Evolutionary conservation across 2,888 invertebrate species (phyloP), one percentile per base, ranked within the genome.

Genomic region (Ormyrus nitidulus): DNA sequence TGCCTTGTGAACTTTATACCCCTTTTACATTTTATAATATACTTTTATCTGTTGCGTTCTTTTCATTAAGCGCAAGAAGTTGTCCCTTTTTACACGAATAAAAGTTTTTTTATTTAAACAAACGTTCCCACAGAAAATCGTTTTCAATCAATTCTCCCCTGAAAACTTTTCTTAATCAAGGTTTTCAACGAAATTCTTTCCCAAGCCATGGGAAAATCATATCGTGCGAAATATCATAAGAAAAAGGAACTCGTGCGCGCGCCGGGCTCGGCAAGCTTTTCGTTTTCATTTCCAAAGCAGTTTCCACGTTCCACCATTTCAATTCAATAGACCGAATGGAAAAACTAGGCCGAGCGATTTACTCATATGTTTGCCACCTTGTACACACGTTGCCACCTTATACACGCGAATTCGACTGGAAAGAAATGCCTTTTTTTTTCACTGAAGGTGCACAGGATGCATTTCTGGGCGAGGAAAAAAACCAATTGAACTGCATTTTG

Each of bases 281-380:
- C 80, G 79, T 78, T 82, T 74, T 77, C 71, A 80, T 83, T 83
- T 79, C 51, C 77, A 80, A 80, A 79, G 71, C 68, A 66, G 81
- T 77, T 77, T 74, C 51, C 65, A 11, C 68, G 13, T 70, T 72
- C 56, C 64, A 51, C 54, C 66, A 70, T 70, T 72, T 62, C 78
- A 51, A 81, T 77, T 82, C 80, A 82, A 82, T 82, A 79, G 72
- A 71, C 54, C 56, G 53, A 77, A 77, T 65, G 44, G 65, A 62
- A 58, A 77, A 77, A 71, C 70, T 71, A 71, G 77, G 77, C 77
- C 77, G 65, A 77, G 49, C 77, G 54, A 77, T 77, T 76, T 77
- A 69, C 70, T 70, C 77, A 34, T 49, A 61, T 62, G 48, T 10
- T 70, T 8, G 34, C 53, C 19, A 64, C 34, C 56, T 49, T 73